Percentiles rank a stretch among this genome's conserved stretches.
Conservation (phyloP, 2,113 vertebrate genomes). For the Telmatochromis sp. region DNA sequence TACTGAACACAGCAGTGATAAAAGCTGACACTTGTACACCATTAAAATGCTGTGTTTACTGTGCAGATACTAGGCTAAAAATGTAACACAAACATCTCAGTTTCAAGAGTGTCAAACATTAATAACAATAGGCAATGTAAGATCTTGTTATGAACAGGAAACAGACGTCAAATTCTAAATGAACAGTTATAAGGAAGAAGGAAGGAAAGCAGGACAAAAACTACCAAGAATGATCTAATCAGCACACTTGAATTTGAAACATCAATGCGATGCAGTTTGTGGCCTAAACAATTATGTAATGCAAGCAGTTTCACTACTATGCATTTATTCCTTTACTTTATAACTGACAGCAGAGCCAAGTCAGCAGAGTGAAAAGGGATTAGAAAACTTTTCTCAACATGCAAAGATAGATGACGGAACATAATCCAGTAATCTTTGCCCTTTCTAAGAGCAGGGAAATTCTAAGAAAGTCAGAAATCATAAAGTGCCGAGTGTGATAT, state of each 20-base stretch:
- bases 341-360: neutral
- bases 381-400: constrained; percentile 24
- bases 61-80: neutral
- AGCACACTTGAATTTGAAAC: neutral
- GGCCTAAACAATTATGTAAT: neutral
- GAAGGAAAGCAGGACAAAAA: neutral
- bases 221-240: neutral
- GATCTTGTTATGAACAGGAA: neutral
- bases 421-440: neutral
- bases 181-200: neutral
- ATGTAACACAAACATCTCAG: neutral
- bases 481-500: neutral
- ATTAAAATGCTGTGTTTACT: neutral
- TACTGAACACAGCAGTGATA: neutral
- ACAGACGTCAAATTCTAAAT: neutral
- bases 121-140: neutral
- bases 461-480: neutral
- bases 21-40: neutral
- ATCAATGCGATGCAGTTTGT: neutral
- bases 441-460: neutral
- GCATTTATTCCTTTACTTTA: neutral
- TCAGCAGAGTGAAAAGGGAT: constrained; percentile 19
- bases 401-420: neutral
- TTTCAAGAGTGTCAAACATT: neutral
- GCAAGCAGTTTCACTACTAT: neutral